Evolutionary conservation across 2,113 vertebrate genomes (phyloP).

Genomic region (Podilymbus podiceps): DNA sequence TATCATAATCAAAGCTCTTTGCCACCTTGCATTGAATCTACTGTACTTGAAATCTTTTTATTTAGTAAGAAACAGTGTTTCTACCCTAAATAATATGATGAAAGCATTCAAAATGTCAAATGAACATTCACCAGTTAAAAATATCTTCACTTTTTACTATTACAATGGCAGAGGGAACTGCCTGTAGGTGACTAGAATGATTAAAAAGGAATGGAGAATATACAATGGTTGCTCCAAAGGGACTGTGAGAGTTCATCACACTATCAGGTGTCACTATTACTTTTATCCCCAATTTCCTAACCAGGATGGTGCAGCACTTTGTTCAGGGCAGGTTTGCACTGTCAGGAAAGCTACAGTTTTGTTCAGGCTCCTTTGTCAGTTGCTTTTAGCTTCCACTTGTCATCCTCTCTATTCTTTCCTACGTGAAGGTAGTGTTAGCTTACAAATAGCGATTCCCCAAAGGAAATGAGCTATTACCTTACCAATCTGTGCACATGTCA

Average conservation of each 20-base stretch:
- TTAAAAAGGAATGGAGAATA: constrained; percentile 65
- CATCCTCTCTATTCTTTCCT: background rate
- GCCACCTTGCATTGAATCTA: constrained; percentile 71
- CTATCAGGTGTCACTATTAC: constrained; percentile 39
- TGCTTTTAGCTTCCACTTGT: background rate
- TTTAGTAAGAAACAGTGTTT: constrained; percentile 74
- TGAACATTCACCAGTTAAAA: constrained; percentile 71
- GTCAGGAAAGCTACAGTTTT: constrained; percentile 17
- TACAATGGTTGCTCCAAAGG: constrained; percentile 44
- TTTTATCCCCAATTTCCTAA: constrained; percentile 56
- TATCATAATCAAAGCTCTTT: constrained; percentile 82
- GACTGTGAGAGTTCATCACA: constrained; percentile 35
- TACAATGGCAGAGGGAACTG: constrained; percentile 56
- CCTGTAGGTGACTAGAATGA: constrained; percentile 69
- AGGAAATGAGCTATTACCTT: background rate
- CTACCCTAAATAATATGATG: constrained; percentile 74
- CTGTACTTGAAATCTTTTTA: constrained; percentile 73
- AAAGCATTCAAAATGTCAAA: constrained; percentile 75
- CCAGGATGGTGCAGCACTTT: constrained; percentile 1
- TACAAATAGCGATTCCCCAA: background rate
- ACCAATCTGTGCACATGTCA: background rate
- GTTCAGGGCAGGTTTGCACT: background rate
- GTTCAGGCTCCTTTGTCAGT: constrained; percentile 16
- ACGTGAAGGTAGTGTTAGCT: background rate
- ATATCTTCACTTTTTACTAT: constrained; percentile 63